Evolutionary conservation across 2,113 vertebrate genomes (phyloP).

Genomic region (Ochotona princeps): DNA sequence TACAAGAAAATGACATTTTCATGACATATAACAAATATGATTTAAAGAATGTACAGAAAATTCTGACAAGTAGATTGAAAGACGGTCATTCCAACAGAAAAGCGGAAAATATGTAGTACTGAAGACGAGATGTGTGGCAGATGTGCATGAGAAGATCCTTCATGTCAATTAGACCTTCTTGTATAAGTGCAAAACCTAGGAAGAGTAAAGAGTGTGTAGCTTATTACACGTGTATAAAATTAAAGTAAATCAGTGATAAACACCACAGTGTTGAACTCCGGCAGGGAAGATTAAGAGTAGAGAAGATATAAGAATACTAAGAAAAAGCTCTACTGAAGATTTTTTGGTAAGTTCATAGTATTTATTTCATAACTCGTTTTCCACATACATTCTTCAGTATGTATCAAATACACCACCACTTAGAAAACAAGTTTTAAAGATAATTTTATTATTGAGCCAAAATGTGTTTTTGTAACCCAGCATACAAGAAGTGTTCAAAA

Average conservation of each 20-base stretch:
- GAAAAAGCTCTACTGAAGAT: not conserved
- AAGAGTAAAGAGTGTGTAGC: not conserved
- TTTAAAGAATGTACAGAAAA: not conserved
- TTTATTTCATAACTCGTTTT: slow-evolving; percentile 3
- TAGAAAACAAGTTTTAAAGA: no score
- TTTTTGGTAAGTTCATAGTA: not conserved
- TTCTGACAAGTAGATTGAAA: not conserved
- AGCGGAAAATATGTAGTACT: not conserved
- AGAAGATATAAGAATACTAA: not conserved
- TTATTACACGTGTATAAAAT: not conserved
- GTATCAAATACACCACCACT: not conserved
- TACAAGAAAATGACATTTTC: not conserved
- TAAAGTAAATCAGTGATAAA: not conserved
- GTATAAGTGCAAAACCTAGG: not conserved
- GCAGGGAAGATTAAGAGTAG: not conserved
- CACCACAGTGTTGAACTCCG: not conserved
- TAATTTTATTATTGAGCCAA: no score
- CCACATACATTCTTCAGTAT: not conserved
- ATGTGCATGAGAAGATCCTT: not conserved
- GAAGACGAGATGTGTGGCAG: not conserved
- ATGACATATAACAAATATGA: slow-evolving; percentile 16
- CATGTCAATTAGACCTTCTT: slow-evolving; percentile 29
- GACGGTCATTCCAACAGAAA: not conserved
- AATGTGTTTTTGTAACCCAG: no score
- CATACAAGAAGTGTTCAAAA: no score